phyloP scores from a whole-genome alignment of 2,113 vertebrate species.

The Dinomys branickii region DNA sequence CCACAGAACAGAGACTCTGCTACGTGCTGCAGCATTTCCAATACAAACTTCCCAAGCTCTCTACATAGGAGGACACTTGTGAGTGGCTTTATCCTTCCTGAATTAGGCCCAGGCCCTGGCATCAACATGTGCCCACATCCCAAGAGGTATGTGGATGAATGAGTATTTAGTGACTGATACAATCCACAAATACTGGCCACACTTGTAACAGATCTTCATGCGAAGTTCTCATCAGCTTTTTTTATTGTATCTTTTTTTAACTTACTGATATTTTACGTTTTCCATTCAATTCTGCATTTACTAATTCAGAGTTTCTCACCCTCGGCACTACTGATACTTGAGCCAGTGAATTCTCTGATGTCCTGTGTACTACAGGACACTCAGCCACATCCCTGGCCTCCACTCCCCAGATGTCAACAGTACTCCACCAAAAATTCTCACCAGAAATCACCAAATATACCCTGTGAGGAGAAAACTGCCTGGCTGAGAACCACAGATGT shows the following conservation, averaged over 20 bases:
- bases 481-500: not conserved
- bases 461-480: not conserved
- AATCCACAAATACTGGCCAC: not conserved
- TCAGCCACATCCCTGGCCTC: not conserved
- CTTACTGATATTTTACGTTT: constrained; percentile 31
- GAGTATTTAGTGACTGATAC: not conserved
- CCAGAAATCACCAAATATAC: not conserved
- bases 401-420: not conserved
- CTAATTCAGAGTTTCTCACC: not conserved
- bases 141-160: not conserved
- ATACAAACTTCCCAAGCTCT: rapidly evolving
- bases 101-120: not conserved
- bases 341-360: not conserved
- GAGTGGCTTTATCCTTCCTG: not conserved
- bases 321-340: not conserved
- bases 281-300: not conserved
- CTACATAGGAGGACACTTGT: not conserved
- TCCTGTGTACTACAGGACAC: not conserved
- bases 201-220: not conserved
- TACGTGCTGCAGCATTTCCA: not conserved
- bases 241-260: not conserved
- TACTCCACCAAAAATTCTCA: not conserved
- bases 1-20: not conserved
- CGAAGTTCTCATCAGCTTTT: not conserved
- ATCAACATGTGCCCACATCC: not conserved